phyloP scores from a whole-genome alignment of 1,140 invertebrate genomes.

The Drosophila setifemur region DNA sequence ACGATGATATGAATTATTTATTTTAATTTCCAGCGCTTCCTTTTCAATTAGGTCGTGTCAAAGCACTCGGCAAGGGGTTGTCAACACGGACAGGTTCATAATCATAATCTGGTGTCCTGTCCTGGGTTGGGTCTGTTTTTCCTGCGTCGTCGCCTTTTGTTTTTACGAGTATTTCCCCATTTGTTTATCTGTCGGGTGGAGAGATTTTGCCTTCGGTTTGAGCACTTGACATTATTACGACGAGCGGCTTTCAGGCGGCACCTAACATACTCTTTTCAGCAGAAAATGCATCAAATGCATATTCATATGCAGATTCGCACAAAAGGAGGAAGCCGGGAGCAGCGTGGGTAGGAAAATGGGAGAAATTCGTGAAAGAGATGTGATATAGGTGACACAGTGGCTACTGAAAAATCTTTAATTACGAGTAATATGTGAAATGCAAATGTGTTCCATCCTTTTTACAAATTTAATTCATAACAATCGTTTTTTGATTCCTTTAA shows the following conservation, averaged over 20 bases:
- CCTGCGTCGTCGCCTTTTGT: not conserved
- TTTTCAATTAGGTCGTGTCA: constrained; percentile 58
- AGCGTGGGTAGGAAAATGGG: no score
- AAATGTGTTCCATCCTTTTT: no score
- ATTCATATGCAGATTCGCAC: constrained; percentile 28
- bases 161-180: constrained; percentile 19
- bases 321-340: constrained; percentile 5
- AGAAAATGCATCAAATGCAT: not conserved
- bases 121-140: constrained; percentile 14
- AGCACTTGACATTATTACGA: constrained; percentile 53
- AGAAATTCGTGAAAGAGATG: no score
- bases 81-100: constrained; percentile 42
- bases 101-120: constrained; percentile 14
- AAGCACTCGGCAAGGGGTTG: constrained; percentile 38
- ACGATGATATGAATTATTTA: constrained; percentile 5
- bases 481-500: no score
- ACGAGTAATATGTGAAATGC: no score
- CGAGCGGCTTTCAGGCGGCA: constrained; percentile 5
- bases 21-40: constrained; percentile 3
- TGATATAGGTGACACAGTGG: not conserved
- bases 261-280: not conserved
- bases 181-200: constrained; percentile 30
- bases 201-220: constrained; percentile 36
- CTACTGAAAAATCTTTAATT: no score
- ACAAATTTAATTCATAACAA: no score